A percentile compares a stretch with the other conserved stretches of the same genome.
Conservation (phyloP, 2,888 invertebrate species). For the Hymenopus coronatus region DNA sequence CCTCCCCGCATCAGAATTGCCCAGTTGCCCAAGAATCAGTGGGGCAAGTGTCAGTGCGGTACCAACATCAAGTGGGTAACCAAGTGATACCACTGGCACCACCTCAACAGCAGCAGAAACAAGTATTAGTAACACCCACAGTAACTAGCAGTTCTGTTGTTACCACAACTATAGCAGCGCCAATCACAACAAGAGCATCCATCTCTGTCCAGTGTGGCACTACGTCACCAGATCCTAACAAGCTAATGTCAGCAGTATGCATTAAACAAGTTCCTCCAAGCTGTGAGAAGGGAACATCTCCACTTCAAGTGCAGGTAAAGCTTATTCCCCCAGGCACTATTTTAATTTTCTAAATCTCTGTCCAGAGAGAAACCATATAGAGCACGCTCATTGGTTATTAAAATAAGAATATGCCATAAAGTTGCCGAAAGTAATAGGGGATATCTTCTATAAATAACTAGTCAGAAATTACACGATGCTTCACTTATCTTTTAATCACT, state of each 20-base stretch:
- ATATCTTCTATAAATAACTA: too few relatives aligned
- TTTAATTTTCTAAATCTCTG: not conserved
- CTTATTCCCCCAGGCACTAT: not conserved
- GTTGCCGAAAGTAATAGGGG: too few relatives aligned
- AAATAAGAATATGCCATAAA: too few relatives aligned
- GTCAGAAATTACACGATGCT: too few relatives aligned
- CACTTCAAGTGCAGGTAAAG: slow-evolving; percentile 42
- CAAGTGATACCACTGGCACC: slow-evolving; percentile 43
- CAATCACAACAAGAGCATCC: not conserved
- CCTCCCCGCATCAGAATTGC: slow-evolving; percentile 8
- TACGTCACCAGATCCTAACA: slow-evolving; percentile 1
- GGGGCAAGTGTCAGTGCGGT: slow-evolving; percentile 37
- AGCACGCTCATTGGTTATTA: too few relatives aligned
- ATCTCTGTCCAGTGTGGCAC: slow-evolving; percentile 16
- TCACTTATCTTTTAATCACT: too few relatives aligned
- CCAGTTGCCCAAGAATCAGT: not conserved
- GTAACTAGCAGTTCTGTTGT: slow-evolving; percentile 22
- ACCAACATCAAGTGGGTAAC: slow-evolving; percentile 50
- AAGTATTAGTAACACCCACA: not conserved
- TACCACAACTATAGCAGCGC: slow-evolving; percentile 28
- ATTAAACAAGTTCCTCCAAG: not conserved
- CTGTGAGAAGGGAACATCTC: slow-evolving; percentile 39
- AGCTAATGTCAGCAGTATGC: not conserved
- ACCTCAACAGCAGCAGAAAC: slow-evolving; percentile 23
- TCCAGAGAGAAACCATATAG: too few relatives aligned